Conservation (phyloP, 2,113 vertebrate genomes). For the Rhineura floridana region DNA sequence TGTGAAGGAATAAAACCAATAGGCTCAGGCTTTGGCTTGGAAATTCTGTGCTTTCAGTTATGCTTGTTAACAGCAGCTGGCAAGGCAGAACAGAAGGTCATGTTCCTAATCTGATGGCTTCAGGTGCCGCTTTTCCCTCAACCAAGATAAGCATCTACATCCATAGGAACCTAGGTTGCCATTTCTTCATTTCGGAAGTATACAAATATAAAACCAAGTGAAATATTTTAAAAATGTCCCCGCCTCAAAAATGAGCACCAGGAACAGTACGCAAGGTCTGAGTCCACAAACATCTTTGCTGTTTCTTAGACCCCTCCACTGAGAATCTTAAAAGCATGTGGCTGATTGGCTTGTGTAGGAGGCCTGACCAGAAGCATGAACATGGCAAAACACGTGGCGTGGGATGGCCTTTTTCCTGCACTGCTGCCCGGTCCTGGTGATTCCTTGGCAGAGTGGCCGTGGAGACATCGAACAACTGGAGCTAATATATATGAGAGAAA, state of each 20-base stretch:
- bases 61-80: too few relatives aligned
- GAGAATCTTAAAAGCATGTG: rapidly evolving
- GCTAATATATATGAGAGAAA: constrained; percentile 30
- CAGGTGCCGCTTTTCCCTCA: background rate
- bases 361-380: constrained; percentile 66
- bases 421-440: constrained; percentile 75
- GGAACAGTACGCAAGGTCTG: rapidly evolving
- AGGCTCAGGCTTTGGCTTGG: background rate
- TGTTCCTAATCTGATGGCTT: too few relatives aligned
- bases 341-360: constrained; percentile 38
- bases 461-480: constrained; percentile 61
- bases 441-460: constrained; percentile 70
- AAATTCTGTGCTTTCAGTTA: background rate
- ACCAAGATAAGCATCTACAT: background rate
- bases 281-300: rapidly evolving
- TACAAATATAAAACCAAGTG: background rate
- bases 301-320: rapidly evolving
- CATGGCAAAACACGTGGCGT: constrained; percentile 77
- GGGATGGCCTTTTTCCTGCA: constrained; percentile 78
- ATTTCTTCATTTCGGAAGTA: background rate
- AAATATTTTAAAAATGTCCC: background rate
- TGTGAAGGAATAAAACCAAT: background rate
- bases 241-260: too few relatives aligned
- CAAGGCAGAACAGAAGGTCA: background rate
- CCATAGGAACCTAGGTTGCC: too few relatives aligned